Conservation (phyloP, 1,140 invertebrate species). For the Brachionus rotundiformis region DNA sequence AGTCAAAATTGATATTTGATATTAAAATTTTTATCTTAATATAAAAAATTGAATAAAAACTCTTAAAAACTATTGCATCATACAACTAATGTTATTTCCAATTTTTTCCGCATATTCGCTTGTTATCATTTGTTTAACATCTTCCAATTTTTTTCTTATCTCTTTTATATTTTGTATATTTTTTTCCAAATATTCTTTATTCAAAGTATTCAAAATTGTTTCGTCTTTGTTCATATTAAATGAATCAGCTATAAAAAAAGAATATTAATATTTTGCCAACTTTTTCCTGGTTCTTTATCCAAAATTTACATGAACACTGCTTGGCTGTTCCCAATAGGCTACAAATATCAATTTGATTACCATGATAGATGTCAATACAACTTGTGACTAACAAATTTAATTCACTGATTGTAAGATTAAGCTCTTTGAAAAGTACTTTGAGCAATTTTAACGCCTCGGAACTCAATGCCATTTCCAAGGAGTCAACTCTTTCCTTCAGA, state of each 20-base stretch:
- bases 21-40: background rate
- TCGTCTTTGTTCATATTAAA: background rate
- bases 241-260: background rate
- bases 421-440: constrained; percentile 5
- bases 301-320: background rate
- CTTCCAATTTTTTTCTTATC: background rate
- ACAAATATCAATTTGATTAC: constrained; percentile 31
- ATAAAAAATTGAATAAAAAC: background rate
- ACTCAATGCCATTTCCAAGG: background rate
- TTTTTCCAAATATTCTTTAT: background rate
- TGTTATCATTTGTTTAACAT: constrained; percentile 27
- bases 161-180: constrained; percentile 25
- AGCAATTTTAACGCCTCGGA: constrained; percentile 13
- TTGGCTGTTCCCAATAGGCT: constrained; percentile 1
- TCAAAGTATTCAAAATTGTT: background rate
- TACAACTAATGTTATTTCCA: constrained; percentile 43
- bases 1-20: no score
- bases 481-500: background rate
- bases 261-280: background rate
- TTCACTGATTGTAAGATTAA: constrained; percentile 14
- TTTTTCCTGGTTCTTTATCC: background rate
- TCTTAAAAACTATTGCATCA: background rate
- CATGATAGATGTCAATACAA: constrained; percentile 33
- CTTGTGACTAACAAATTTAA: background rate
- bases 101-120: constrained; percentile 43